phyloP scores from a whole-genome alignment of 2,888 invertebrate genomes.

The Platycheirus albimanus region DNA sequence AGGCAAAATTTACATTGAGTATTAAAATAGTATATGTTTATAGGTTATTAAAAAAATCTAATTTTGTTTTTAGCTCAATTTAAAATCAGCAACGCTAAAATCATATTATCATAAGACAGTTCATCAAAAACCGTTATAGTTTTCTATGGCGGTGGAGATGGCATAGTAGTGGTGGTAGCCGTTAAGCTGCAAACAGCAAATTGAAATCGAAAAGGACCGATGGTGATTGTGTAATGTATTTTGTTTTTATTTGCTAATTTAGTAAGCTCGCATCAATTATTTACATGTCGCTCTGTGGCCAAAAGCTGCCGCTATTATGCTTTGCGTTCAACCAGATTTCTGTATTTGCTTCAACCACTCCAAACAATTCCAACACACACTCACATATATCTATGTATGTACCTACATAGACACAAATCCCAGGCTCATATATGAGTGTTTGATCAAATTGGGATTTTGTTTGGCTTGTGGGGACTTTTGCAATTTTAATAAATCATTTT shows the following conservation, averaged over 20 bases:
- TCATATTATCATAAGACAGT: too few relatives aligned
- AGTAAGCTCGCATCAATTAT: not conserved
- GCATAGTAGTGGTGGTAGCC: too few relatives aligned
- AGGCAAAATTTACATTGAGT: too few relatives aligned
- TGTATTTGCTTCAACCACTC: not conserved
- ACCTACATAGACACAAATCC: not conserved
- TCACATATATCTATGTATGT: not conserved
- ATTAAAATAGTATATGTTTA: too few relatives aligned
- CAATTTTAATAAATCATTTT: conserved; percentile 17
- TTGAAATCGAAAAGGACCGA: not conserved
- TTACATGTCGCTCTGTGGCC: not conserved
- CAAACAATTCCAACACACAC: not conserved
- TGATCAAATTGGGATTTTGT: not conserved
- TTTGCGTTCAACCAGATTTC: not conserved
- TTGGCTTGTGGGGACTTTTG: conserved; percentile 4
- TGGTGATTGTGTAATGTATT: not conserved
- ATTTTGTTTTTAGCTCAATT: too few relatives aligned
- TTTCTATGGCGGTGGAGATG: too few relatives aligned
- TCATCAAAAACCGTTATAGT: too few relatives aligned
- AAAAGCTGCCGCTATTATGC: conserved; percentile 7
- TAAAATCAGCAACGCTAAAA: too few relatives aligned
- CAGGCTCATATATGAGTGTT: not conserved
- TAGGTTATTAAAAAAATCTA: too few relatives aligned
- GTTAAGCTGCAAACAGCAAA: not conserved
- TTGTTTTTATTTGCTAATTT: not conserved